Evolutionary conservation across 1,140 invertebrate genomes (phyloP), one percentile per base, ranked within the genome.

Genomic region (Penaeus chinensis): DNA sequence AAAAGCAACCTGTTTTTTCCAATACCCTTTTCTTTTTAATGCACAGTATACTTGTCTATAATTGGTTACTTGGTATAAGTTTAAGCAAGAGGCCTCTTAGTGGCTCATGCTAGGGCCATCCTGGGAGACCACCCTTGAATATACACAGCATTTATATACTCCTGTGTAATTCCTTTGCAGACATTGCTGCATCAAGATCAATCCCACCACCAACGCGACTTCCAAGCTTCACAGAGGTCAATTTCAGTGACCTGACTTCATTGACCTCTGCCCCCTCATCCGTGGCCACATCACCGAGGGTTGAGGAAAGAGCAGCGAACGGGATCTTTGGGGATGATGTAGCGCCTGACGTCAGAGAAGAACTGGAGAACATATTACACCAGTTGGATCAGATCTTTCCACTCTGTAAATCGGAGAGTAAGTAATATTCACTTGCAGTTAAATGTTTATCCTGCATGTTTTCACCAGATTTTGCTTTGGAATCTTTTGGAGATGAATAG

Each of bases 161-260:
- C 37, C 37, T 42, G 4, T 42, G 4, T 42, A 11, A 62, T 61
- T 24, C 63, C 27, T 22, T 62, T 62, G 11, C 8, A 60, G 79
- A 62, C 37, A 13, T 27, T 13, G 61, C 10, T 7, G 19, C 24
- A 19, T 20, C 54, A 19, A 82, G 63, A 65, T n/a, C 32, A 18
- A 32, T 63, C 20, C 13, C 60, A 8, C 85, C 82, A 24, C n/a
- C 24, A 42, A 32, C 86, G 54, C 76, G 74, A 65, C 82, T 89
- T 24, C 89, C 89, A 47, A 89, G 89, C 63, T 89, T 89, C 37
- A 89, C 89, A 0, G 89, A 89, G 76, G 82, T 89, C 65, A 89
- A 86, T 71, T 89, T 89, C 65, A 87, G 85, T 60, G 89, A 89
- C 66, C 66, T 89, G 32, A 87, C 89, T 19, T 87, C 76, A n/a